phyloP scores from a whole-genome alignment of 2,888 invertebrate species.

The Invenusta paracnida region DNA sequence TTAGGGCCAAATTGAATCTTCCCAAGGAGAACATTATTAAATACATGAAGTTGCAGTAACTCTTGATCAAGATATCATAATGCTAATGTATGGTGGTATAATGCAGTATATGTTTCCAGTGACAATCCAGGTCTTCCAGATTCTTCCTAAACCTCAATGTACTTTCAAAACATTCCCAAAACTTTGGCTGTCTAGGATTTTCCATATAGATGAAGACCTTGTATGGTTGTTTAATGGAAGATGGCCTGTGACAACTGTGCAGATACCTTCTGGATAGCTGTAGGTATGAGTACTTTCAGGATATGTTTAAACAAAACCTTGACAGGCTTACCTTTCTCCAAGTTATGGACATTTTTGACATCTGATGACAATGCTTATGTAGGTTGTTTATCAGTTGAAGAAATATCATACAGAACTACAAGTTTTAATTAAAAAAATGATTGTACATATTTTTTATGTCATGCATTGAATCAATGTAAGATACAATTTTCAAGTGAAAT shows the following conservation, averaged over 20 bases:
- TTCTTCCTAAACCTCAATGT: background rate
- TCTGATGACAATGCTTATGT: background rate
- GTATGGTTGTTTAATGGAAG: background rate
- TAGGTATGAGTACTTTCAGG: background rate
- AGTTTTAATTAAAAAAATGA: background rate
- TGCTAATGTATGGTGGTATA: background rate
- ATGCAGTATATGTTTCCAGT: background rate
- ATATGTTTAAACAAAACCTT: background rate
- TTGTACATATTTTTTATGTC: background rate
- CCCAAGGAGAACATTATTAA: too few species aligned
- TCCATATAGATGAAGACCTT: background rate
- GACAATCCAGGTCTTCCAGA: background rate
- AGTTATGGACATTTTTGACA: background rate
- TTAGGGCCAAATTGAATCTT: background rate
- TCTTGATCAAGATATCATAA: background rate
- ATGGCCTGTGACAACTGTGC: background rate
- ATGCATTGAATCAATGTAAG: background rate
- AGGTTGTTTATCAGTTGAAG: background rate
- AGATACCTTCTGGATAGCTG: background rate
- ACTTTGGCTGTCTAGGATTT: background rate
- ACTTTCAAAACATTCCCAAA: background rate
- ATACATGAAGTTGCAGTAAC: background rate
- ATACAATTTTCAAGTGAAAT: background rate
- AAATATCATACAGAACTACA: background rate
- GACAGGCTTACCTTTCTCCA: background rate